Conservation (phyloP, 1,140 invertebrate species). For the Druon quercuslanigerum region DNA sequence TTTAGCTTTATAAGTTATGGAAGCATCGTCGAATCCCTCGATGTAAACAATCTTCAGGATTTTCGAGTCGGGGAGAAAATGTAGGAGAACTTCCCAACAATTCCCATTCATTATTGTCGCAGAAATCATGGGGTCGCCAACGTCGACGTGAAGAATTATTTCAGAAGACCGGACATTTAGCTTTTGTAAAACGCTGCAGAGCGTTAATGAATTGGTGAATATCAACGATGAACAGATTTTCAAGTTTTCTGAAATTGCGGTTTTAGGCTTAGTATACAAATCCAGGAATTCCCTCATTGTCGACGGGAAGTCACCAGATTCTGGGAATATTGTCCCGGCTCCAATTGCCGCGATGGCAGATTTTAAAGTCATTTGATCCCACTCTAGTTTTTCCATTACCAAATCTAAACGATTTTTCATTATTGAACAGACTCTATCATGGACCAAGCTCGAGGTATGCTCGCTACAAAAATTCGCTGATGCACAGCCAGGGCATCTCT, state of each 20-base stretch:
- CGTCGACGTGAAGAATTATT: neutral
- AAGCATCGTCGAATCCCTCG: no score
- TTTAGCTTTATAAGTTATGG: no score
- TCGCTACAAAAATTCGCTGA: no score
- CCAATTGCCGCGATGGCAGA: neutral
- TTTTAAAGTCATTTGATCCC: neutral
- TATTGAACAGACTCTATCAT: neutral
- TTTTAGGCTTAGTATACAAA: neutral
- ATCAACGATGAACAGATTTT: neutral
- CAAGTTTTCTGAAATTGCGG: neutral
- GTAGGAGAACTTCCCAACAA: neutral
- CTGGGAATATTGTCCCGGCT: neutral
- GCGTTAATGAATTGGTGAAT: neutral
- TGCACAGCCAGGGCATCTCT: no score
- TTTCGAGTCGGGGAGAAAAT: neutral
- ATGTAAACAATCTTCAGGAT: conserved; percentile 3
- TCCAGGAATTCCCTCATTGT: neutral
- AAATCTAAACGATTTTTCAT: conserved; percentile 8
- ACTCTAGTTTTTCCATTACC: neutral
- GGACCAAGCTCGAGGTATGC: neutral
- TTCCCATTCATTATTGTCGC: no score
- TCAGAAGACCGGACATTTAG: neutral
- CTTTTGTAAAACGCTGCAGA: neutral
- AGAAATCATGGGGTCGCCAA: neutral
- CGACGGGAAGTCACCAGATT: neutral